Conservation (phyloP, 1,140 invertebrate species). For the Formica exsecta region DNA sequence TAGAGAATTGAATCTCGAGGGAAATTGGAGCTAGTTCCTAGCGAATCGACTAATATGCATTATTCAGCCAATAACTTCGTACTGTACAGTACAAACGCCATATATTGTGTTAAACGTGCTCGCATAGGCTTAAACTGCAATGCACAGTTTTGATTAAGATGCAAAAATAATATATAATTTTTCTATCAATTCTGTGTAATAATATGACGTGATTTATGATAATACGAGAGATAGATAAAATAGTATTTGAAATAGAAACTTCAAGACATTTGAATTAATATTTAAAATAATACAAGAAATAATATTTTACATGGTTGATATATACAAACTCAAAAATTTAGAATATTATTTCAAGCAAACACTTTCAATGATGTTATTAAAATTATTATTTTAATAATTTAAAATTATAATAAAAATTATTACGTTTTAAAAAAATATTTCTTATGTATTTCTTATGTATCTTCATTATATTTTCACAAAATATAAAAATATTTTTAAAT, state of each 20-base stretch:
- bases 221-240: neutral
- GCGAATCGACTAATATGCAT: constrained; percentile 64
- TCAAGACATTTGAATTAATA: too few relatives aligned
- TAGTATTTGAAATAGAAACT: neutral
- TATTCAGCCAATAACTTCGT: constrained; percentile 66
- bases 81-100: constrained; percentile 12
- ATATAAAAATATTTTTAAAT: too few relatives aligned
- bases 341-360: too few relatives aligned
- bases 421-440: too few relatives aligned
- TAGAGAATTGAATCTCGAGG: constrained; percentile 53
- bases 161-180: neutral
- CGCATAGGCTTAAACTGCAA: constrained; percentile 26
- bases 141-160: neutral
- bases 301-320: too few relatives aligned
- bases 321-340: too few relatives aligned
- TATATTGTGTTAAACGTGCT: constrained; percentile 41
- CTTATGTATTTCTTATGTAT: too few relatives aligned
- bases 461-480: too few relatives aligned
- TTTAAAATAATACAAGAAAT: too few relatives aligned
- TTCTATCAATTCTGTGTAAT: neutral
- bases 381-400: too few relatives aligned
- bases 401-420: too few relatives aligned
- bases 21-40: constrained; percentile 59
- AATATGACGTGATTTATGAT: neutral
- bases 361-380: too few relatives aligned